Percentiles rank a stretch among this genome's conserved stretches.
Evolutionary conservation across 2,797 vertebrate genomes (phyloP).

Genomic region (Thripadectes ignobilis): DNA sequence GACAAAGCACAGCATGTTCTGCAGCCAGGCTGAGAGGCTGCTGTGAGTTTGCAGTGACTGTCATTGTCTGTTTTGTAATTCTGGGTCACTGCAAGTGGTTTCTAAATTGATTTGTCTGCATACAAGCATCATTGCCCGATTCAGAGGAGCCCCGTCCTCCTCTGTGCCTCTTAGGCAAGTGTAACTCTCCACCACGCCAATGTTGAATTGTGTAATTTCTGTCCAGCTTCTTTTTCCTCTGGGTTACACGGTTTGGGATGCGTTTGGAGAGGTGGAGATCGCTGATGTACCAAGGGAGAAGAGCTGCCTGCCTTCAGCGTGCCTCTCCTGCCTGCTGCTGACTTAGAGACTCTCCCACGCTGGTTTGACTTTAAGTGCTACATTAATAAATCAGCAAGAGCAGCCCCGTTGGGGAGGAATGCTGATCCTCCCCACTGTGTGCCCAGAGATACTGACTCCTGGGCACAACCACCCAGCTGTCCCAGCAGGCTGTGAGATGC

Average conservation of each 20-base stretch:
- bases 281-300: background rate
- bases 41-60: background rate
- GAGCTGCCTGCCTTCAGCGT: background rate
- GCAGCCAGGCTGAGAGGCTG: background rate
- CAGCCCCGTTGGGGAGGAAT: background rate
- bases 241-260: background rate
- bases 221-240: background rate
- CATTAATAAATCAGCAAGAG: background rate
- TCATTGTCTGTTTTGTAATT: background rate
- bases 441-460: background rate
- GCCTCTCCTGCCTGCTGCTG: background rate
- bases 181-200: background rate
- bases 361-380: background rate
- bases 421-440: background rate
- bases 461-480: background rate
- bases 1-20: background rate
- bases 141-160: background rate
- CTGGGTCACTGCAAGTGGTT: background rate
- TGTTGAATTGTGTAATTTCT: background rate
- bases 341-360: background rate
- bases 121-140: background rate
- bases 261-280: background rate
- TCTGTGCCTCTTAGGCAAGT: background rate
- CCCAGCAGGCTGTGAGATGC: background rate
- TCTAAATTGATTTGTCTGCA: background rate